Evolutionary conservation across 2,113 vertebrate species (phyloP).

Genomic region (Candoia aspera): DNA sequence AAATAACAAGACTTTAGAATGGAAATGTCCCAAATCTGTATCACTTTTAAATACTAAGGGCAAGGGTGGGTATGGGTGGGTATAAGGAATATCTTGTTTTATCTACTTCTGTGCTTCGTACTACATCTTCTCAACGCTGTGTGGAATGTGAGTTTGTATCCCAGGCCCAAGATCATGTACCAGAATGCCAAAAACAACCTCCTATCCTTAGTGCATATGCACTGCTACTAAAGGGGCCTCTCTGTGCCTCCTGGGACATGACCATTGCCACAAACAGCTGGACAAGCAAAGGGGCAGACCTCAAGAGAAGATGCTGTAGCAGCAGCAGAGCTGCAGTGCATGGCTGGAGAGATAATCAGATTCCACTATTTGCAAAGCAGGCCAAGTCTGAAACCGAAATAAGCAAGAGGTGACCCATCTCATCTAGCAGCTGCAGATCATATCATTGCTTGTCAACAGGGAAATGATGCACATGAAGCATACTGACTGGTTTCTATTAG

Average conservation of each 20-base stretch:
- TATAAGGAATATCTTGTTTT: not conserved
- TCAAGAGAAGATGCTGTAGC: constrained; percentile 51
- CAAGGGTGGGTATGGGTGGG: not conserved
- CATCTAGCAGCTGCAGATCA: constrained; percentile 51
- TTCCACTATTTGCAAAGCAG: constrained; percentile 46
- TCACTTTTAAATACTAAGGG: not conserved
- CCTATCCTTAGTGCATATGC: constrained; percentile 20
- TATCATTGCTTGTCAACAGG: constrained; percentile 53
- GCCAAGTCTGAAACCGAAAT: constrained; percentile 64
- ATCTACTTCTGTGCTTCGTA: not conserved
- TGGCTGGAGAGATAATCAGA: constrained; percentile 53
- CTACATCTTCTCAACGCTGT: not conserved
- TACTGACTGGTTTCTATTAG: constrained; percentile 49
- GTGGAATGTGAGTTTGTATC: not conserved
- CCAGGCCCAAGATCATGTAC: constrained; percentile 2
- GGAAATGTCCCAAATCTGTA: not conserved
- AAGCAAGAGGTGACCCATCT: constrained; percentile 52
- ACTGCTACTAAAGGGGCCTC: not conserved
- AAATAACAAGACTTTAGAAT: not conserved
- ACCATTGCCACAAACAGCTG: constrained; percentile 52
- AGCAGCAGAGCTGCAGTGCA: constrained; percentile 58
- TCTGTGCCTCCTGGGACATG: constrained; percentile 46
- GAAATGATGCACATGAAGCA: constrained; percentile 39
- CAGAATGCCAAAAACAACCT: constrained; percentile 26
- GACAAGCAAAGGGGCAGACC: constrained; percentile 54